Evolutionary conservation across 2,888 invertebrate species (phyloP).

Genomic region (Antitype chi): DNA sequence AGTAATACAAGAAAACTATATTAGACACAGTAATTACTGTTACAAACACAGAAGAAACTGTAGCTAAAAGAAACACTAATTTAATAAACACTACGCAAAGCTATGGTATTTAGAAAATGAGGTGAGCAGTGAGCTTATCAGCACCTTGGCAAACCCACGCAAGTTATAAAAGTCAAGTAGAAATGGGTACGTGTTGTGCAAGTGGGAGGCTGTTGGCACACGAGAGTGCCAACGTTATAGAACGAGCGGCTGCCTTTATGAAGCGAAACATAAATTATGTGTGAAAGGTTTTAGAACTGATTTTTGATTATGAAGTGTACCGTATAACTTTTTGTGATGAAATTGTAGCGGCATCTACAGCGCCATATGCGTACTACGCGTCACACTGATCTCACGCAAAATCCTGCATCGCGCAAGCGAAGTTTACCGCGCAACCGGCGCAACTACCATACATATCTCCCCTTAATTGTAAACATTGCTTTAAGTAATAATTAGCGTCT

Average conservation of each 20-base stretch:
- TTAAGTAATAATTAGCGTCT: too few relatives aligned
- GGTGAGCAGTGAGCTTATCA: slow-evolving; percentile 45
- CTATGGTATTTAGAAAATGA: slow-evolving; percentile 29
- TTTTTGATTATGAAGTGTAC: background rate
- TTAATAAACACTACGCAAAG: slow-evolving; percentile 38
- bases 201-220: slow-evolving; percentile 32
- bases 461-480: too few relatives aligned
- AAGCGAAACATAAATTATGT: slow-evolving; percentile 36
- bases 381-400: too few relatives aligned
- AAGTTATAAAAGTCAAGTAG: slow-evolving; percentile 26
- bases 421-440: too few relatives aligned
- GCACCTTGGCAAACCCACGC: slow-evolving; percentile 33
- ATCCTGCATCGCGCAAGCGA: too few relatives aligned
- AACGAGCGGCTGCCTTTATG: slow-evolving; percentile 1
- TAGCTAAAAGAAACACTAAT: slow-evolving; percentile 5
- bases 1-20: too few relatives aligned
- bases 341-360: background rate
- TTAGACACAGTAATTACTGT: too few relatives aligned
- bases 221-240: slow-evolving; percentile 15
- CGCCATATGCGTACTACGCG: too few relatives aligned
- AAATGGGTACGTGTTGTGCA: slow-evolving; percentile 48
- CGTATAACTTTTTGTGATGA: background rate
- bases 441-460: too few relatives aligned
- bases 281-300: background rate
- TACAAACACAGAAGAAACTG: too few relatives aligned